A percentile compares a stretch with the other conserved stretches of the same genome.
Evolutionary conservation across 2,888 invertebrate genomes (phyloP).

Genomic region (Calameuta pallipes): DNA sequence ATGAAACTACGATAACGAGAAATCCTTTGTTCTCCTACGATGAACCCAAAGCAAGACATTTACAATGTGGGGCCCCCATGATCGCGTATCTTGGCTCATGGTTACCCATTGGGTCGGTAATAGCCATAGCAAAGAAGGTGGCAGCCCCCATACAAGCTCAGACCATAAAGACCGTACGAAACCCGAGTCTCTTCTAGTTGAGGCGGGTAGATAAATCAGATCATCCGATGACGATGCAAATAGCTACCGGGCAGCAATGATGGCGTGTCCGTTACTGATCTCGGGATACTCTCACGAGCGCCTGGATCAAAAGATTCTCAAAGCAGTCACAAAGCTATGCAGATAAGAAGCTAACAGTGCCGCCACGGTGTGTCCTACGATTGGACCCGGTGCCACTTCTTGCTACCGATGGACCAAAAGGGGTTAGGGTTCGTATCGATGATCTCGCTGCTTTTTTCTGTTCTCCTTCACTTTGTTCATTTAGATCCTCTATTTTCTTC

Average conservation of each 20-base stretch:
- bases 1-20: too few species aligned
- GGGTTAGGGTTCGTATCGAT: too few species aligned
- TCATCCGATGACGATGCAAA: conserved; percentile 32
- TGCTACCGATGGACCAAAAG: background rate
- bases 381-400: conserved; percentile 12
- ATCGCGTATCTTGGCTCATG: conserved; percentile 10
- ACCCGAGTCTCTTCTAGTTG: background rate
- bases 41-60: background rate
- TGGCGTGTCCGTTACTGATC: conserved; percentile 20
- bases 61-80: conserved; percentile 4
- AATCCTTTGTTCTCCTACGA: too few species aligned
- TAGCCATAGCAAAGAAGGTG: too few species aligned
- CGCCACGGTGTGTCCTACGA: conserved; percentile 16
- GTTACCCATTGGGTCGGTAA: too few species aligned
- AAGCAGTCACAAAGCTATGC: conserved; percentile 14
- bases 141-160: too few species aligned
- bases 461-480: too few species aligned
- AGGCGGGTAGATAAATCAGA: conserved; percentile 28
- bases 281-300: conserved; percentile 1
- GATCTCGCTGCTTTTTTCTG: too few species aligned
- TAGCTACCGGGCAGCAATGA: conserved; percentile 22
- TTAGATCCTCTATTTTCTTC: too few species aligned
- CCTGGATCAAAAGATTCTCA: conserved; percentile 15
- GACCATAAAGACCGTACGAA: too few species aligned
- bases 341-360: conserved; percentile 21